Evolutionary conservation across 1,140 invertebrate genomes (phyloP), one percentile per base, ranked within the genome.

Genomic region (Psix sp.): DNA sequence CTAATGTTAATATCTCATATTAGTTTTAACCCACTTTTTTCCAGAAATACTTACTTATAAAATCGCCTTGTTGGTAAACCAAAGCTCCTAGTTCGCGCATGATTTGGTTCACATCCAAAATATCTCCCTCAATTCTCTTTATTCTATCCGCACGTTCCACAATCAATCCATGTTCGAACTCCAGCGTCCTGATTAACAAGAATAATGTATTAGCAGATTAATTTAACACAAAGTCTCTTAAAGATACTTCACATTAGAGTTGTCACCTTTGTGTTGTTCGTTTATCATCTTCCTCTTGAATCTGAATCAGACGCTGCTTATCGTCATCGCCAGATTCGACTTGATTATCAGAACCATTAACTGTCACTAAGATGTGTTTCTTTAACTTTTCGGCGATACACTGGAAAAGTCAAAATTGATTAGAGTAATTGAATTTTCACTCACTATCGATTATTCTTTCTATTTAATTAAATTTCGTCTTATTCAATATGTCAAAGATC

Each of bases 71-170:
- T 74, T 93, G 90, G 79, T 93, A 88, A 1, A 97, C 94, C 78
- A 97, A 84, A 33, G 90, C 90, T 3, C 91, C 92, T n/a, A 98
- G 86, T 75, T 96, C 93, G 60, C 93, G 91, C 92, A 98, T 98
- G 46, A 98, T 96, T 83, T 95, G 91, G 85, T 96, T 96, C 0
- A 97, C 93, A 85, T 97, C 95, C 48, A 95, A 85, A 51, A 98
- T 93, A 83, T 97, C 94, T 2, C 91, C 90, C 87, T 97, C 94
- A 38, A 95, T 94, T 80, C 91, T 89, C 67, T 89, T 89, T 56
- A 95, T 90, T 80, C 92, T 90, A 14, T 91, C 89, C 75, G 94
- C 92, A 29, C 92, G 89, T 63, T 95, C 94, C 16, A 93, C 68
- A 31, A 94, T 77, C 87, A 95, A 89, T 52, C 91, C 92, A 60